Conservation (phyloP, 1,140 invertebrate genomes). For the Pomacea maculata region DNA sequence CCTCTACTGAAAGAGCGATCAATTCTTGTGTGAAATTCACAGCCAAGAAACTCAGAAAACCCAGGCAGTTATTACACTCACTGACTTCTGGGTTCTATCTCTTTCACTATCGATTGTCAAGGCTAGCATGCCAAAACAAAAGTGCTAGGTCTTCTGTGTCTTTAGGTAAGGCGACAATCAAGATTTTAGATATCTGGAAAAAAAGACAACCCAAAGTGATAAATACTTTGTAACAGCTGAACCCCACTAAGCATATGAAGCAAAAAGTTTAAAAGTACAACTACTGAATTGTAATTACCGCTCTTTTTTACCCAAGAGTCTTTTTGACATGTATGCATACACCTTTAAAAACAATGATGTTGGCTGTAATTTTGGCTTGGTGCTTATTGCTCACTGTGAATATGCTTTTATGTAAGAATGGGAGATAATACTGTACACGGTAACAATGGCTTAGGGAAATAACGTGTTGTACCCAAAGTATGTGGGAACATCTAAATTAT, state of each 20-base stretch:
- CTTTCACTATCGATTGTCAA: neutral
- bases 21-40: neutral
- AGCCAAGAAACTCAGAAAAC: neutral
- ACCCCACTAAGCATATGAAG: neutral
- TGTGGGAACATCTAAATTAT: too few relatives aligned
- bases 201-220: neutral
- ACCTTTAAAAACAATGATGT: too few relatives aligned
- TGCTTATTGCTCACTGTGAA: too few relatives aligned
- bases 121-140: neutral
- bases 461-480: too few relatives aligned
- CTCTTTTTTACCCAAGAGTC: too few relatives aligned
- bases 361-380: too few relatives aligned
- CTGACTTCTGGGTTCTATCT: neutral
- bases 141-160: slow-evolving; percentile 22
- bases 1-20: neutral
- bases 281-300: neutral
- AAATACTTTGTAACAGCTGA: neutral
- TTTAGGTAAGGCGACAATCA: neutral
- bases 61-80: neutral
- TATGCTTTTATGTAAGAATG: too few relatives aligned
- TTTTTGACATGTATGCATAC: too few relatives aligned
- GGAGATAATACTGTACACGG: too few relatives aligned
- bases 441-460: too few relatives aligned
- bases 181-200: slow-evolving; percentile 21
- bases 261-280: neutral